These are phyloP conservation scores for Nymphalis c-album DNA, from an alignment of 2,888 invertebrate genomes.

Conservation along the genomic window DNA sequence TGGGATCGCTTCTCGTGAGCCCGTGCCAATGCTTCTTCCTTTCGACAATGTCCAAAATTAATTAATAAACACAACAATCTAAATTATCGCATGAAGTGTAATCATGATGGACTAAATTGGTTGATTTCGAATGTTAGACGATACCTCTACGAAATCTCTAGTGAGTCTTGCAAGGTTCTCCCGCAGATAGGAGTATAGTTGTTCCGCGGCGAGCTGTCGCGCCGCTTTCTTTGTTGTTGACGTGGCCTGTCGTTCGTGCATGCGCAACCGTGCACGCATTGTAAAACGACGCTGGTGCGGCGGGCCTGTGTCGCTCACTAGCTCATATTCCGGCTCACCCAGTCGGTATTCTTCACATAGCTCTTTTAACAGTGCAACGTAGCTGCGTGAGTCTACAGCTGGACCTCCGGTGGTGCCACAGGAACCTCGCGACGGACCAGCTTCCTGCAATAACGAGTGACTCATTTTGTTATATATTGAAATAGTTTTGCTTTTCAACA, in stretches of 20 bases:
- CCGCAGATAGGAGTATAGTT: constrained; percentile 63
- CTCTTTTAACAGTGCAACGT: constrained; percentile 69
- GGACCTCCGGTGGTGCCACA: constrained; percentile 12
- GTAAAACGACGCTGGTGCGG: constrained; percentile 85
- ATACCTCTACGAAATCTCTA: constrained; percentile 64
- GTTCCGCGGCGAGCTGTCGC: constrained; percentile 82
- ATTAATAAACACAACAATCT: neutral
- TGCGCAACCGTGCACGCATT: constrained; percentile 77
- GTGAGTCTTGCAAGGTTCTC: constrained; percentile 62
- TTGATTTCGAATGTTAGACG: no score
- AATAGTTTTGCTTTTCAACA: no score
- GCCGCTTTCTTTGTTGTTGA: constrained; percentile 85
- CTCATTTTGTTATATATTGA: no score
- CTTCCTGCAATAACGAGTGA: neutral
- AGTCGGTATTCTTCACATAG: constrained; percentile 76
- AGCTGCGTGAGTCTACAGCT: constrained; percentile 50
- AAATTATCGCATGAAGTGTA: no score
- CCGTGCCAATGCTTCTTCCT: constrained; percentile 65
- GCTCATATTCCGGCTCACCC: constrained; percentile 74
- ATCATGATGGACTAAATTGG: no score
- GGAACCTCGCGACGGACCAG: constrained; percentile 13
- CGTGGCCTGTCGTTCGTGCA: constrained; percentile 77
- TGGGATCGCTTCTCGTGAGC: constrained; percentile 50
- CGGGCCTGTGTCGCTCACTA: constrained; percentile 84
- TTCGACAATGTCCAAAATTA: constrained; percentile 25